These are phyloP conservation scores for Notiomystis cincta DNA, from an alignment of 2,113 vertebrate genomes.

Conservation along the genomic window DNA sequence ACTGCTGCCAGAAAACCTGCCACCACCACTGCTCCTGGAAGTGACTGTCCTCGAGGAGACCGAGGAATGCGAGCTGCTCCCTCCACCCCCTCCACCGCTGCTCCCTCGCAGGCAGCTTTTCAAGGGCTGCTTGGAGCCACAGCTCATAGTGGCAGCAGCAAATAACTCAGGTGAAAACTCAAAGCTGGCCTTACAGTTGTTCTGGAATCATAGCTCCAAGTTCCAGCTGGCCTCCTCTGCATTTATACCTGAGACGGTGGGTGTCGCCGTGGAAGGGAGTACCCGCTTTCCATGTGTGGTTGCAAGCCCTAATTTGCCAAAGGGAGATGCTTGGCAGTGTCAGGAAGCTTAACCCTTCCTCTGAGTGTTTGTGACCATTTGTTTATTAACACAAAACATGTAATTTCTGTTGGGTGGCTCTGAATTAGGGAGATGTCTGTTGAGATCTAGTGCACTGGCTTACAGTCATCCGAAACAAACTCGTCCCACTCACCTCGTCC, in stretches of 20 bases:
- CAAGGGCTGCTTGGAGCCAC: background rate
- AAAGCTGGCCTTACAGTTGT: background rate
- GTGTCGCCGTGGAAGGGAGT: slow-evolving; percentile 11
- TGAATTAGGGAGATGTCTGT: background rate
- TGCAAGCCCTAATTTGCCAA: slow-evolving; percentile 12
- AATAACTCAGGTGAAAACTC: background rate
- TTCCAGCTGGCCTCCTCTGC: background rate
- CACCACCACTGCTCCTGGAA: background rate
- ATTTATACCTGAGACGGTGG: slow-evolving; percentile 41
- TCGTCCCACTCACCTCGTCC: slow-evolving; percentile 11
- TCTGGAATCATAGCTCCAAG: slow-evolving; percentile 40
- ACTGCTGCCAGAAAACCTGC: slow-evolving; percentile 12
- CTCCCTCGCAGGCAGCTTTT: background rate
- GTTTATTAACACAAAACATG: slow-evolving; percentile 37
- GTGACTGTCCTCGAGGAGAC: background rate
- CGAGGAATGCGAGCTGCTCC: background rate
- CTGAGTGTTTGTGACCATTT: background rate
- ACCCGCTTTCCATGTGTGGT: background rate
- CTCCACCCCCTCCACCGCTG: background rate
- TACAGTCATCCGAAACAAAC: background rate
- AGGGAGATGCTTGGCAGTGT: background rate
- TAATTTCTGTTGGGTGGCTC: slow-evolving; percentile 64
- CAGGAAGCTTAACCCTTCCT: slow-evolving; percentile 3
- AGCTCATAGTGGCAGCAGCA: background rate
- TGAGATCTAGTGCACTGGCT: background rate